phyloP scores from a whole-genome alignment of 2,113 vertebrate species.

The Pseudopipra pipra region DNA sequence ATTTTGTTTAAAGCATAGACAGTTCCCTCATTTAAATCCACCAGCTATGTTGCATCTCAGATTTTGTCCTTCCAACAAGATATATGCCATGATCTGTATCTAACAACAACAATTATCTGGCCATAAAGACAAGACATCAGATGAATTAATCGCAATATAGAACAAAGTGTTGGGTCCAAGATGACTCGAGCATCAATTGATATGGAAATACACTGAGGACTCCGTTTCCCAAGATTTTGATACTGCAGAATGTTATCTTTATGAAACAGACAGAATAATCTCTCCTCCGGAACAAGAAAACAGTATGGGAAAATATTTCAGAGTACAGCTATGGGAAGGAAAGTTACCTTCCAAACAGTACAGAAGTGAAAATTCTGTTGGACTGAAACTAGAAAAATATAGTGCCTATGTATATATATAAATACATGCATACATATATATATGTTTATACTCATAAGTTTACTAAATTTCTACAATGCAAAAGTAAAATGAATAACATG shows the following conservation, averaged over 20 bases:
- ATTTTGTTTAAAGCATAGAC: background rate
- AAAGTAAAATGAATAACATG: background rate
- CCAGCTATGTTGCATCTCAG: background rate
- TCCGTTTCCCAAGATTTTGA: background rate
- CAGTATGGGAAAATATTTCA: background rate
- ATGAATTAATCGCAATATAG: background rate
- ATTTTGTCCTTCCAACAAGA: background rate
- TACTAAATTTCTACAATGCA: background rate
- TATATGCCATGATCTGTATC: background rate
- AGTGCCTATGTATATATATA: background rate
- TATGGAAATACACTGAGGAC: background rate
- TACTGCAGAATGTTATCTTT: background rate
- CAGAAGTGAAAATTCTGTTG: background rate
- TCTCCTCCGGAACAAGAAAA: background rate
- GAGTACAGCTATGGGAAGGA: background rate
- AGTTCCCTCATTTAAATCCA: background rate
- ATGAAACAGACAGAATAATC: background rate
- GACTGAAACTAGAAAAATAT: background rate
- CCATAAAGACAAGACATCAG: background rate
- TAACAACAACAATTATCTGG: slow-evolving; percentile 4
- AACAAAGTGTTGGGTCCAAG: background rate
- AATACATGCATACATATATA: background rate
- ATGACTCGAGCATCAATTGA: background rate
- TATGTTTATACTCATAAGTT: rapidly evolving
- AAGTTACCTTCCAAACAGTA: background rate